Evolutionary conservation across 2,113 vertebrate genomes (phyloP), one percentile per base, ranked within the genome.

Genomic region (Sialia sialis): DNA sequence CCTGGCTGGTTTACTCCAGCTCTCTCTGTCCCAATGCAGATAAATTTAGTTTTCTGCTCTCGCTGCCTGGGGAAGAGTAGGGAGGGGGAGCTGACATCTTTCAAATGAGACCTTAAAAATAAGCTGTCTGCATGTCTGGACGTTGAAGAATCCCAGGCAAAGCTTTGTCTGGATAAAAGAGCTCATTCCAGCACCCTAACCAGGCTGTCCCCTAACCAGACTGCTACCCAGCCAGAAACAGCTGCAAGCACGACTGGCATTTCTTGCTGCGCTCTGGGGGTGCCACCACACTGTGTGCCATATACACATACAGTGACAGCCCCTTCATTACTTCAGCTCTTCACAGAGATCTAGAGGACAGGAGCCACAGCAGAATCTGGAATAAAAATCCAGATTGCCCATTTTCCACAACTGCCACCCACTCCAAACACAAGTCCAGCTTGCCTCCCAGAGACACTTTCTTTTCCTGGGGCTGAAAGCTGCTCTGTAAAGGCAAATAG

Each of bases 41-140:
- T 78, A 95, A 93, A 96, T 97, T 95, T 92, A 90, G 93, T 88
- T 96, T 94, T 94, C 96, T 92, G 76, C 75, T 96, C 92, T 95
- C 3, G 7, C 92, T 88, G 93, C 64, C 79, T 92, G 83, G 90
- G 88, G 94, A 95, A 94, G 89, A 87, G 80, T 39, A 93, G 91
- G 94, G 84, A 94, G 93, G 88, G 95, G 92, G 85, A 94, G 85
- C 55, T 94, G 96, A 96, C 94, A 94, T 95, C 79, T 96, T 92
- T 95, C 96, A 95, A 93, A 94, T 6, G 88, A 96, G 93, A 95
- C 92, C 87, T 96, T 94, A 96, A 90, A 96, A 97, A 95, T 74
- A 93, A 94, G 64, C 87, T 95, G 79, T 88, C 87, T 83, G 51
- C 89, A 38, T 4, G 59, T 77, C 84, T 96, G 91, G 91, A 70